phyloP scores from a whole-genome alignment of 2,888 invertebrate genomes.

The Cerastis rubricosa region DNA sequence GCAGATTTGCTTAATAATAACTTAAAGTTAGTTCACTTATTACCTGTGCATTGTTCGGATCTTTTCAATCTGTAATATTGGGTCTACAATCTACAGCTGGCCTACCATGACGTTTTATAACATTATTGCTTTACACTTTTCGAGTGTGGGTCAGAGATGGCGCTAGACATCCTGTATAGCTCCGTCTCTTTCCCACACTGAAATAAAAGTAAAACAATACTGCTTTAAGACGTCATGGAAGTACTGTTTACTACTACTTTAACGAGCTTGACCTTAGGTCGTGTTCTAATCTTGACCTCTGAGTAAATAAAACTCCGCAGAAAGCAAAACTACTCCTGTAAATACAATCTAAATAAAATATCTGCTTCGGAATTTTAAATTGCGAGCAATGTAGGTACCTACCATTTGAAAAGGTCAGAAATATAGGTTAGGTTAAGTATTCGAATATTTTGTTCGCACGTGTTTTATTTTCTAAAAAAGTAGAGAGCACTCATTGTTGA shows the following conservation, averaged over 20 bases:
- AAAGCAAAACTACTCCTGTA: conserved; percentile 21
- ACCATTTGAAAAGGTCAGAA: conserved; percentile 27
- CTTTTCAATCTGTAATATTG: neutral
- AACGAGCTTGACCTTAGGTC: conserved; percentile 19
- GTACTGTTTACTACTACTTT: neutral
- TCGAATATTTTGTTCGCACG: conserved; percentile 28
- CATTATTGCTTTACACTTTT: no score
- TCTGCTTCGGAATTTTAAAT: conserved; percentile 36
- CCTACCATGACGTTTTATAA: no score
- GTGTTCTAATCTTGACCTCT: conserved; percentile 31
- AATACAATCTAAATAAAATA: conserved; percentile 46
- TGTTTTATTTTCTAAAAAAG: conserved; percentile 2
- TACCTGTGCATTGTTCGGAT: neutral
- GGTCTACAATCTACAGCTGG: no score
- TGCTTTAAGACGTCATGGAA: no score
- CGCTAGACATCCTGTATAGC: no score
- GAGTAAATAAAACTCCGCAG: conserved; percentile 42
- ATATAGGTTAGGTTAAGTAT: conserved; percentile 28
- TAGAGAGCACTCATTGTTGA: conserved; percentile 16
- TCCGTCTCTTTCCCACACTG: no score
- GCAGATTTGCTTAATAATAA: no score
- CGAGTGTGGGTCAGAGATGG: no score
- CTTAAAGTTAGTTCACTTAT: neutral
- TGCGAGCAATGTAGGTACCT: conserved; percentile 19
- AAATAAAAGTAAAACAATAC: no score